These are phyloP conservation scores for Sebastes flavidus DNA, from an alignment of 2,797 vertebrate genomes.

Conservation along the genomic window DNA sequence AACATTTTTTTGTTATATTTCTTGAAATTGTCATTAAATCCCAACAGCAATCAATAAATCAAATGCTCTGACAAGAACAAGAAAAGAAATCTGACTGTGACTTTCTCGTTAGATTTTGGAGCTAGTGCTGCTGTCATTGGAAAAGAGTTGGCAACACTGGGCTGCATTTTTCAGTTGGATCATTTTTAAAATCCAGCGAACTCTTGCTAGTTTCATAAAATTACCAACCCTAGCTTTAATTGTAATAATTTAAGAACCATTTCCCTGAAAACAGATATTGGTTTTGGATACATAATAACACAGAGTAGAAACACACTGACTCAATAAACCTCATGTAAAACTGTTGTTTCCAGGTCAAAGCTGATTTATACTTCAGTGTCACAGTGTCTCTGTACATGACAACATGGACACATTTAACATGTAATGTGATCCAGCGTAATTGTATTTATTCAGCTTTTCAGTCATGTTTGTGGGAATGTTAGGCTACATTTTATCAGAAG, in stretches of 20 bases:
- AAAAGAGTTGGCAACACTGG: neutral
- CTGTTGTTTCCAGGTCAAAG: neutral
- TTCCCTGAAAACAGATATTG: neutral
- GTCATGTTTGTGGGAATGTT: neutral
- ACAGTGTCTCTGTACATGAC: neutral
- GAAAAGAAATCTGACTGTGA: neutral
- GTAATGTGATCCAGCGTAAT: neutral
- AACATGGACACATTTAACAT: too few relatives aligned
- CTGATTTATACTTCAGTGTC: neutral
- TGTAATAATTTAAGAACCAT: neutral
- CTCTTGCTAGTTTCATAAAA: neutral
- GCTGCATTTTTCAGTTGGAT: neutral
- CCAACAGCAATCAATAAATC: neutral
- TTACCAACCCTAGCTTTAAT: neutral
- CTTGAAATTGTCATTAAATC: neutral
- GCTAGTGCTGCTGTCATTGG: neutral
- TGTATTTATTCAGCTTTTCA: neutral
- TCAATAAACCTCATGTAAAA: neutral
- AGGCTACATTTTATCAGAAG: neutral
- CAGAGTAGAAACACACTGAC: neutral
- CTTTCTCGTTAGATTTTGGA: neutral
- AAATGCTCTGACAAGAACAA: neutral
- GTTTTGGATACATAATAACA: neutral
- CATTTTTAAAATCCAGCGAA: neutral
- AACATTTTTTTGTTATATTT: neutral